These are phyloP conservation scores for Pipistrellus pipistrellus DNA, from an alignment of 2,797 vertebrate species.

Conservation along the genomic window DNA sequence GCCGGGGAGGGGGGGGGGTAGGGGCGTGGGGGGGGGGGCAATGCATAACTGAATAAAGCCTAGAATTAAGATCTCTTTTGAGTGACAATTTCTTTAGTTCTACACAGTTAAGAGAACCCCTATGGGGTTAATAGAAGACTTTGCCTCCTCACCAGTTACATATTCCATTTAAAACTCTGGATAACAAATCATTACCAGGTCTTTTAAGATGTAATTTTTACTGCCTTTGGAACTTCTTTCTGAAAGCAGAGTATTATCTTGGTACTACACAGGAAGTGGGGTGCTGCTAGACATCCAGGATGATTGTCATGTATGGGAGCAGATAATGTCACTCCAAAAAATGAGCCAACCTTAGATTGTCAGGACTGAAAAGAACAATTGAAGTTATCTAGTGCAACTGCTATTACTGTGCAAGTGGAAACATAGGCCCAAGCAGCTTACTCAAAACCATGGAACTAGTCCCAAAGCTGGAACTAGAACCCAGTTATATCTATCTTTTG, in stretches of 20 bases:
- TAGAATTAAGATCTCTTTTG: constrained; percentile 82
- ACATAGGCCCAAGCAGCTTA: not conserved
- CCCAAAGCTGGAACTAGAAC: constrained; percentile 1
- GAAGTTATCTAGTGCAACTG: constrained; percentile 1
- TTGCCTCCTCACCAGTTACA: constrained; percentile 80
- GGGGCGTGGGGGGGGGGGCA: too few species aligned
- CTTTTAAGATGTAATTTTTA: constrained; percentile 76
- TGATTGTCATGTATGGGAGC: constrained; percentile 41
- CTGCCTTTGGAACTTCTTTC: constrained; percentile 67
- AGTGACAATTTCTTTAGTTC: constrained; percentile 82
- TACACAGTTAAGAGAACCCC: constrained; percentile 81
- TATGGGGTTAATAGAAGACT: constrained; percentile 84
- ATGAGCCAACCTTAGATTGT: constrained; percentile 33
- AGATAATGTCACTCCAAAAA: constrained; percentile 56
- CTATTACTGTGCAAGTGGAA: constrained; percentile 21
- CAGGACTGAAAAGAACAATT: constrained; percentile 32
- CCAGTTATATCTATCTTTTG: constrained; percentile 32
- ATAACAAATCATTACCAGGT: constrained; percentile 77
- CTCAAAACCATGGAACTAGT: not conserved
- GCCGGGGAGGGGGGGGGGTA: not conserved
- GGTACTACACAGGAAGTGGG: constrained; percentile 51
- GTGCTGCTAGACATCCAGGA: constrained; percentile 54
- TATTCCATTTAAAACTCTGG: constrained; percentile 82
- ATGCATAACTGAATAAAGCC: constrained; percentile 83
- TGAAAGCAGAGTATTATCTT: constrained; percentile 70